Percentiles rank a stretch among this genome's conserved stretches.
These are phyloP conservation scores for Crotalus viridis DNA, from an alignment of 2,113 vertebrate genomes.

Conservation along the genomic window DNA sequence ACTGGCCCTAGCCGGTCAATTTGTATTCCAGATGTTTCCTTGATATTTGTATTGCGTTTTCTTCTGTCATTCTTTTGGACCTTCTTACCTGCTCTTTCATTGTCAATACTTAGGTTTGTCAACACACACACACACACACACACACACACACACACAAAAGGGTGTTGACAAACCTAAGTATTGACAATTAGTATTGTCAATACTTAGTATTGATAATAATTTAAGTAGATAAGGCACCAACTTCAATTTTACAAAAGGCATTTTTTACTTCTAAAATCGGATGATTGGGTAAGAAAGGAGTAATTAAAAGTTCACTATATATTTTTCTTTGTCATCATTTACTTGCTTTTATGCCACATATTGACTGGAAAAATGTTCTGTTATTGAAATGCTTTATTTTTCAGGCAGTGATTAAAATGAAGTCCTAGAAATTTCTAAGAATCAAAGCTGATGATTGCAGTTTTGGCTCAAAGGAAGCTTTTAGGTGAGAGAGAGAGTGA, in stretches of 20 bases:
- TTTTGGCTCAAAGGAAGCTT: slow-evolving; percentile 51
- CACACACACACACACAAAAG: too few species aligned
- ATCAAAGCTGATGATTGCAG: slow-evolving; percentile 50
- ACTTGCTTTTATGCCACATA: background rate
- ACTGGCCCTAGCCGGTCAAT: too few species aligned
- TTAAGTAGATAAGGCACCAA: background rate
- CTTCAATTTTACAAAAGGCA: background rate
- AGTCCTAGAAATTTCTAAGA: slow-evolving; percentile 44
- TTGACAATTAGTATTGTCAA: too few species aligned
- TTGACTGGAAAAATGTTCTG: background rate
- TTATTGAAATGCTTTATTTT: background rate
- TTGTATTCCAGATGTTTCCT: too few species aligned
- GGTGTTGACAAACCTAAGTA: too few species aligned
- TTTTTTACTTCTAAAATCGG: background rate
- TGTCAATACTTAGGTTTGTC: too few species aligned
- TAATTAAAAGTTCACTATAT: background rate
- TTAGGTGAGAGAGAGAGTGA: background rate
- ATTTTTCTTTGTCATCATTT: background rate
- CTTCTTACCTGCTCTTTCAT: too few species aligned
- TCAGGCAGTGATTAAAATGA: slow-evolving; percentile 41
- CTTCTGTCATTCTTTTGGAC: too few species aligned
- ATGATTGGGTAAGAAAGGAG: background rate
- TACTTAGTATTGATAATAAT: too few species aligned
- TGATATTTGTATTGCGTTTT: too few species aligned
- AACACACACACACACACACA: too few species aligned